phyloP scores from a whole-genome alignment of 2,888 invertebrate species.

The Rotaria sp. region DNA sequence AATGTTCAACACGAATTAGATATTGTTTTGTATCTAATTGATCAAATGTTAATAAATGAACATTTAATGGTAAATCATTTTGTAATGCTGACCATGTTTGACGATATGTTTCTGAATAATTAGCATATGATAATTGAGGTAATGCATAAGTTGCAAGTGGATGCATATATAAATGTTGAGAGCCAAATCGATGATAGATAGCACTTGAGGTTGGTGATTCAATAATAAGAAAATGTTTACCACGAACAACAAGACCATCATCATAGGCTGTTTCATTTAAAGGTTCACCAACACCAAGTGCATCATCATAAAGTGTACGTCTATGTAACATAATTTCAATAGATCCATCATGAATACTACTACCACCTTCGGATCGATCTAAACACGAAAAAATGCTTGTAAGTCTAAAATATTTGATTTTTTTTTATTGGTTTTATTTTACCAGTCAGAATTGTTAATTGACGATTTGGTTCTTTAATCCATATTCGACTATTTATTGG shows the following conservation, averaged over 20 bases:
- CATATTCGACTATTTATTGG: slow-evolving; percentile 75
- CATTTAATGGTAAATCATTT: slow-evolving; percentile 32
- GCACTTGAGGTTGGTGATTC: slow-evolving; percentile 37
- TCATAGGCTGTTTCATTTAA: slow-evolving; percentile 70
- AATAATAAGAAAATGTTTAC: slow-evolving; percentile 44
- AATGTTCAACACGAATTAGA: slow-evolving; percentile 39
- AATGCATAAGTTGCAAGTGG: slow-evolving; percentile 35
- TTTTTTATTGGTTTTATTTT: not conserved
- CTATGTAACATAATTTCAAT: slow-evolving; percentile 66
- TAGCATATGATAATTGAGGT: not conserved
- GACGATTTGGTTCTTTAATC: slow-evolving; percentile 45
- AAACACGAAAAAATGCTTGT: slow-evolving; percentile 41
- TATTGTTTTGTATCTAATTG: not conserved
- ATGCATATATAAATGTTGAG: slow-evolving; percentile 34
- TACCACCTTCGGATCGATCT: slow-evolving; percentile 56
- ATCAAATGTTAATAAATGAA: slow-evolving; percentile 38
- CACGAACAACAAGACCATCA: slow-evolving; percentile 54
- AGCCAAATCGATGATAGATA: slow-evolving; percentile 29
- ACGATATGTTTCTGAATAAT: slow-evolving; percentile 10
- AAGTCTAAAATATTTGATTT: no score
- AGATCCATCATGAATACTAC: slow-evolving; percentile 50
- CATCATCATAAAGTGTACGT: slow-evolving; percentile 74
- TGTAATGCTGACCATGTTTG: slow-evolving; percentile 27
- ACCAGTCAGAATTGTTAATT: not conserved
- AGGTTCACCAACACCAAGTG: slow-evolving; percentile 82